Conservation (phyloP, 2,888 invertebrate species). For the Eristalis arbustorum region DNA sequence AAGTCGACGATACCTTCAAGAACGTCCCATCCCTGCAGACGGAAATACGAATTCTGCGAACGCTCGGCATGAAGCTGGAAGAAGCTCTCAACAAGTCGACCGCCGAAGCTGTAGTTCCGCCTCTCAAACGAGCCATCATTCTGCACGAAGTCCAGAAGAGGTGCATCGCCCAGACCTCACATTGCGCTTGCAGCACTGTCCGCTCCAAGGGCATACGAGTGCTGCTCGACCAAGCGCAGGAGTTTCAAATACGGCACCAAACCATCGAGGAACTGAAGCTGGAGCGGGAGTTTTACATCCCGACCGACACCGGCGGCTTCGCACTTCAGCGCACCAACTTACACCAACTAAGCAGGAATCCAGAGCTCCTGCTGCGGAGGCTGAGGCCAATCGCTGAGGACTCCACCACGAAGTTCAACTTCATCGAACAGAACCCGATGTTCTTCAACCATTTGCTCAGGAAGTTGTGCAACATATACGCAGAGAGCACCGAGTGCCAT, state of each 20-base stretch:
- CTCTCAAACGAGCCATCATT: not conserved
- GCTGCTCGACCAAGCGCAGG: constrained; percentile 70
- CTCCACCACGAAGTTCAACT: constrained; percentile 72
- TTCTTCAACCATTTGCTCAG: constrained; percentile 75
- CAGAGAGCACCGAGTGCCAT: not conserved
- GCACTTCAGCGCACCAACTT: constrained; percentile 75
- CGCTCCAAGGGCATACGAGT: not conserved
- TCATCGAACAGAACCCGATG: constrained; percentile 77
- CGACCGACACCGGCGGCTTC: constrained; percentile 58
- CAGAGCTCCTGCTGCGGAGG: constrained; percentile 73
- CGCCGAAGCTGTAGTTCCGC: not conserved
- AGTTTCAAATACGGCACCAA: constrained; percentile 75
- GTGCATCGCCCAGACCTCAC: not conserved
- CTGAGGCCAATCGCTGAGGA: constrained; percentile 71
- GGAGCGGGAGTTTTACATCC: constrained; percentile 75
- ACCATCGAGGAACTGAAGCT: constrained; percentile 75
- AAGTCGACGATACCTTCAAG: constrained; percentile 74
- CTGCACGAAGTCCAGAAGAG: not conserved
- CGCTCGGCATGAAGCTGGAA: constrained; percentile 75
- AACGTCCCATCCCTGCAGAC: constrained; percentile 75
- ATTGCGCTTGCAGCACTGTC: not conserved
- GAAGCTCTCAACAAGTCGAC: constrained; percentile 71
- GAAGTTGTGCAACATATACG: constrained; percentile 44
- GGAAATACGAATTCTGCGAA: constrained; percentile 74
- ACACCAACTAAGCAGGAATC: constrained; percentile 74